Percentiles rank a stretch among this genome's conserved stretches.
These are phyloP conservation scores for Hydrocynus forskahlii DNA, from an alignment of 2,797 vertebrate species.

Conservation along the genomic window DNA sequence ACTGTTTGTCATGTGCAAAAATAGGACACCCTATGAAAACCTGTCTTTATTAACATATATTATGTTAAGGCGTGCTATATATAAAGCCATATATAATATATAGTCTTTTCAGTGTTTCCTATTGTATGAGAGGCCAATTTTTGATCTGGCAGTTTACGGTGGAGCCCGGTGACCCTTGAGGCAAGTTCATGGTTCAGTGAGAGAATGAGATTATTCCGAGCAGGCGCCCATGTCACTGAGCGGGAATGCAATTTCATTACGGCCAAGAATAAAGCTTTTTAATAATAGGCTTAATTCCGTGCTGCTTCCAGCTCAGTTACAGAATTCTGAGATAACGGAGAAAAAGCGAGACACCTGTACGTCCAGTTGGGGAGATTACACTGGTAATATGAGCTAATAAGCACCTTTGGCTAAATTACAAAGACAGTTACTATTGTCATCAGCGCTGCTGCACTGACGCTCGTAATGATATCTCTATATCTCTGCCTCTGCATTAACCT, in stretches of 20 bases:
- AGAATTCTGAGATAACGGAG: neutral
- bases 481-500: slow-evolving; percentile 4
- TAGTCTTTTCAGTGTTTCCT: no score
- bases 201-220: slow-evolving; percentile 44
- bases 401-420: slow-evolving; percentile 11
- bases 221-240: slow-evolving; percentile 16
- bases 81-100: no score
- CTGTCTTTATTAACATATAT: no score
- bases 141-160: slow-evolving; percentile 1
- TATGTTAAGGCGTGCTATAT: no score
- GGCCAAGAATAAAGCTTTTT: slow-evolving; percentile 33
- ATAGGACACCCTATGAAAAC: no score
- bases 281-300: slow-evolving; percentile 48
- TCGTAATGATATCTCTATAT: slow-evolving; percentile 32
- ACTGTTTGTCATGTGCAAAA: no score
- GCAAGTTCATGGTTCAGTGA: slow-evolving; percentile 30
- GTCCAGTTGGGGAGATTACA: slow-evolving; percentile 22
- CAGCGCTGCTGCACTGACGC: neutral
- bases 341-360: neutral
- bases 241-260: slow-evolving; percentile 43
- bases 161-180: slow-evolving; percentile 6
- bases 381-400: slow-evolving; percentile 4
- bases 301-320: slow-evolving; percentile 22
- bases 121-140: slow-evolving; percentile 5
- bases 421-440: neutral